phyloP scores from a whole-genome alignment of 2,888 invertebrate species.

The Trypoxylon attenuatum region DNA sequence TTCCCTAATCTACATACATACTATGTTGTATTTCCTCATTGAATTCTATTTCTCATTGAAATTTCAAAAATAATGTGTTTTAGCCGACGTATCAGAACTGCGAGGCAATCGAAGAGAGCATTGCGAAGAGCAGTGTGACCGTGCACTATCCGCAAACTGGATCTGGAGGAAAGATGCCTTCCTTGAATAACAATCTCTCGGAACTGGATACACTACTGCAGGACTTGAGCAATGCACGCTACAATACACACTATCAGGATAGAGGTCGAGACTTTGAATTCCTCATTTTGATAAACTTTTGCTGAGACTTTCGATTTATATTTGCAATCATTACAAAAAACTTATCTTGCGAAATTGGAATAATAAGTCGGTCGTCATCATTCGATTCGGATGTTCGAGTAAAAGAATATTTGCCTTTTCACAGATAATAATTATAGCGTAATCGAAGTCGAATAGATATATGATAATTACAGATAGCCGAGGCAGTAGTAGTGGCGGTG shows the following conservation, averaged over 20 bases:
- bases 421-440: too few relatives aligned
- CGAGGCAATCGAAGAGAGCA: slow-evolving; percentile 75
- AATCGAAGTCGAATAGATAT: too few relatives aligned
- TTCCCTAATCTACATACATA: too few relatives aligned
- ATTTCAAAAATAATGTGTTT: slow-evolving; percentile 53
- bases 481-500: too few relatives aligned
- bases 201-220: slow-evolving; percentile 94
- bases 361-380: too few relatives aligned
- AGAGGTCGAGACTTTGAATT: slow-evolving; percentile 73
- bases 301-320: too few relatives aligned
- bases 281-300: too few relatives aligned
- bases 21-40: too few relatives aligned
- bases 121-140: slow-evolving; percentile 72
- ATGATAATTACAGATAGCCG: slow-evolving; percentile 59
- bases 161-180: slow-evolving; percentile 73
- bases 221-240: slow-evolving; percentile 90
- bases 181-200: slow-evolving; percentile 85
- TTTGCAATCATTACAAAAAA: too few relatives aligned
- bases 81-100: slow-evolving; percentile 83
- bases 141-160: slow-evolving; percentile 54
- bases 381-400: too few relatives aligned
- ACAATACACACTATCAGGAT: slow-evolving; percentile 73
- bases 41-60: too few relatives aligned
- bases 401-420: neutral
- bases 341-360: too few relatives aligned